Conservation (phyloP, 2,888 invertebrate species). For the Romanomermis culicivorax region DNA sequence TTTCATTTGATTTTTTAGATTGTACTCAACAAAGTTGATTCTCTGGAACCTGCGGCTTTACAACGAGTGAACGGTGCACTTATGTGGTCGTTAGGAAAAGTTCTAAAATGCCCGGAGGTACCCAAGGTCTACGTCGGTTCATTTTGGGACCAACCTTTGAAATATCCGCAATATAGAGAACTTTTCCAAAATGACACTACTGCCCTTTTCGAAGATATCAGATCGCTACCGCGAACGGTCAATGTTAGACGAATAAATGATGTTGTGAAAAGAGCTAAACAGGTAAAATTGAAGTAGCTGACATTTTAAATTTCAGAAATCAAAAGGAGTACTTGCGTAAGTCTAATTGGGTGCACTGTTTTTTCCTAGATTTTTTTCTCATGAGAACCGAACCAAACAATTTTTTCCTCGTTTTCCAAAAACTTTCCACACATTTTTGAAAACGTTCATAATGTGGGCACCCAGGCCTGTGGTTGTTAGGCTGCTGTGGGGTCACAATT, state of each 20-base stretch:
- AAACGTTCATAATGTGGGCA: no score
- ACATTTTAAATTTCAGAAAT: no score
- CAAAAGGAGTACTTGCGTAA: no score
- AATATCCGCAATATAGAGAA: background rate
- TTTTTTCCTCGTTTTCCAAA: no score
- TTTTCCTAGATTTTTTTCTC: no score
- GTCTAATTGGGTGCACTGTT: no score
- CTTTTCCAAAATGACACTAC: background rate
- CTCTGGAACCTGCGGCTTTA: constrained; percentile 10
- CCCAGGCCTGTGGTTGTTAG: no score
- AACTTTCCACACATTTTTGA: no score
- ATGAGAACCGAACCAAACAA: no score
- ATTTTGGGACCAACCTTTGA: constrained; percentile 4
- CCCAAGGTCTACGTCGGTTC: constrained; percentile 13
- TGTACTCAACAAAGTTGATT: constrained; percentile 13
- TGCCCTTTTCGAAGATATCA: constrained; percentile 6
- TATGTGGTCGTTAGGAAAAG: constrained; percentile 13
- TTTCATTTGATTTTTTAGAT: constrained; percentile 11
- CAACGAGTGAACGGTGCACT: constrained; percentile 13
- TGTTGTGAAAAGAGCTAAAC: constrained; percentile 10
- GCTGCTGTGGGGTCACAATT: no score
- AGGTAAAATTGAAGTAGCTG: background rate
- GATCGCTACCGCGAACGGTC: constrained; percentile 5
- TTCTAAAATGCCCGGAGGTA: constrained; percentile 12
- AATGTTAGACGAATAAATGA: constrained; percentile 10